phyloP scores from a whole-genome alignment of 2,797 vertebrate species.

The Gallinago stenura region DNA sequence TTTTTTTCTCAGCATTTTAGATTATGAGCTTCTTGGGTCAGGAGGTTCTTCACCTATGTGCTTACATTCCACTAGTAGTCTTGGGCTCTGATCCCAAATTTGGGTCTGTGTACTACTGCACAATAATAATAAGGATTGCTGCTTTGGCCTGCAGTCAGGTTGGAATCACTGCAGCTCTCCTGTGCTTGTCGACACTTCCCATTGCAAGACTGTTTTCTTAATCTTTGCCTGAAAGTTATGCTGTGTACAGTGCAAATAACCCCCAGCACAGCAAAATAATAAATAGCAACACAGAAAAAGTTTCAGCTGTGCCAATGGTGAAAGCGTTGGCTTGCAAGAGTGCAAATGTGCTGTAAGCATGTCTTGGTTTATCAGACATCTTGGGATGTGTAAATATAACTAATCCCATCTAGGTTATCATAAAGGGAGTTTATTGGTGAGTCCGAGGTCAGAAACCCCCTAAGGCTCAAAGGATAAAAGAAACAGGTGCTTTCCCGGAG shows the following conservation, averaged over 20 bases:
- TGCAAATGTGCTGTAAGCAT: neutral
- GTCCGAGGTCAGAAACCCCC: constrained; percentile 36
- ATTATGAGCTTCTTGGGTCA: neutral
- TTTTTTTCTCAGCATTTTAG: neutral
- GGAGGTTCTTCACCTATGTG: neutral
- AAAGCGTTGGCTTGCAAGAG: neutral
- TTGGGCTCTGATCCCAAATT: neutral
- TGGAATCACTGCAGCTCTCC: neutral
- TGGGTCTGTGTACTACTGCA: neutral
- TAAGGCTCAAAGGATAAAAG: constrained; percentile 19
- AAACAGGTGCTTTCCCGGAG: constrained; percentile 47
- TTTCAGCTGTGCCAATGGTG: neutral
- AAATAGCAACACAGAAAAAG: neutral
- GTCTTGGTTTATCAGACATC: constrained; percentile 31
- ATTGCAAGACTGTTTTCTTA: neutral
- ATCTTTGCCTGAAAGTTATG: neutral
- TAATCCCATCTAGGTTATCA: neutral
- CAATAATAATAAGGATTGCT: neutral
- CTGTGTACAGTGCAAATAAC: neutral
- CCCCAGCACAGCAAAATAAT: neutral
- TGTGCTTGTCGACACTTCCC: neutral
- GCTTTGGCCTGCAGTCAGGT: neutral
- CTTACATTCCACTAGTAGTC: neutral
- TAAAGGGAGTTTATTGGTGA: neutral
- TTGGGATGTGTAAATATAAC: neutral